Evolutionary conservation across 2,113 vertebrate genomes (phyloP).

Genomic region (Pyxicephalus adspersus): DNA sequence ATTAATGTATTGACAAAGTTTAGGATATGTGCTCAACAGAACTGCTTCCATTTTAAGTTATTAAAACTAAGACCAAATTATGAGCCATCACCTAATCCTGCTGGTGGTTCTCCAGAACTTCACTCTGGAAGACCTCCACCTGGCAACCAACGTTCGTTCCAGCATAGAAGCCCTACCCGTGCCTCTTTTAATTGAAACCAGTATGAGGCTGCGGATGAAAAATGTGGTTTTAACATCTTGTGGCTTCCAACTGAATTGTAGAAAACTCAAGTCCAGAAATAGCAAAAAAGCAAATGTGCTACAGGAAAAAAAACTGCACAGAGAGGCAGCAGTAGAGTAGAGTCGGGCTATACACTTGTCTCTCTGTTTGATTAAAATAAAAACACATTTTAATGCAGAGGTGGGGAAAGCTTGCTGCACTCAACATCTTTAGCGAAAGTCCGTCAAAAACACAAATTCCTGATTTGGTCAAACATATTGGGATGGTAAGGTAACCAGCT

Average conservation of each 20-base stretch:
- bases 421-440: not conserved
- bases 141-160: not conserved
- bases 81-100: conserved; percentile 36
- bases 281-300: not conserved
- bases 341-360: too few species aligned
- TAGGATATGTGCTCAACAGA: conserved; percentile 33
- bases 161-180: conserved; percentile 12
- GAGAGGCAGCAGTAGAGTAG: too few species aligned
- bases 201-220: conserved; percentile 11
- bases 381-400: not conserved
- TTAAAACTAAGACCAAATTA: conserved; percentile 28
- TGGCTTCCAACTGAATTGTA: not conserved
- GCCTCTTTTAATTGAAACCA: conserved; percentile 38
- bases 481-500: too few species aligned
- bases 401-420: not conserved
- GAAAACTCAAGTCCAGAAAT: conserved; percentile 7
- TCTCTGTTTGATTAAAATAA: too few species aligned
- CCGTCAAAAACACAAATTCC: too few species aligned
- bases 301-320: not conserved
- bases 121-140: conserved; percentile 8
- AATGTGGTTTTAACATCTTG: not conserved
- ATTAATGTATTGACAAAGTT: conserved; percentile 23
- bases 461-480: too few species aligned
- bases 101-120: conserved; percentile 28
- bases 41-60: conserved; percentile 8